Base-by-base conservation (phyloP, 2,797 vertebrate species). In the Heterohyrax brucei region DNA sequence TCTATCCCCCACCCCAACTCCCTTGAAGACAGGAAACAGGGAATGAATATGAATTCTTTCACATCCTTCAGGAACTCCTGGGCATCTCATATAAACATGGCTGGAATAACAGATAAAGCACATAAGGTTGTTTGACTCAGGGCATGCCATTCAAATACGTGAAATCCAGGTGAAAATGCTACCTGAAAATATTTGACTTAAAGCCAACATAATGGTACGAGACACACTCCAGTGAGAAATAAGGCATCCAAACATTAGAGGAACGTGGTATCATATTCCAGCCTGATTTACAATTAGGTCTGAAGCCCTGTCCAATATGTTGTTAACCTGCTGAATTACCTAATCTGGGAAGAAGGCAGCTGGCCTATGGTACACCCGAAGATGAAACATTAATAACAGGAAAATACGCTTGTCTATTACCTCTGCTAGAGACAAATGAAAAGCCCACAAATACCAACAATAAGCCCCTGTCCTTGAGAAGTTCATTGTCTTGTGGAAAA, bases 361-460 rank as follows among this genome's bases (percentile, higher is more conserved):
- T 94, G 73, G 59, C 56, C 77, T 84, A n/a, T 26, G n/a, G 68
- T 87, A 64, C n/a, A 50, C 30, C 16, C 76, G 86, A 95, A 96
- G 93, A 85, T 68, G 80, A 95, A 95, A 76, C 59, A 9, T 4
- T 19, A 83, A 77, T 48, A 44, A 61, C 86, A 72, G 48, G 83
- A 87, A 94, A 46, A 24, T 30, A 10, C 5, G 22, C 3, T 70
- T 79, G 39, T 26, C 28, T 48, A n/a, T 28, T 77, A 72, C 78
- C 50, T 68, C 46, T 80, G 79, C 81, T 89, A 94, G 89, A 94
- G 22, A 64, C 84, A 91, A 79, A 6, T 2, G 44, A 86, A 89
- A 91, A 70, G 56, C 56, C 75, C 64, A 89, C 3, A 4, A 72
- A 61, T 4, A 14, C 19, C 44, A 66, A 76, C n/a, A 73, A 18